Evolutionary conservation across 2,113 vertebrate species (phyloP), one percentile per base, ranked within the genome.

Genomic region (Daphoenositta chrysoptera): DNA sequence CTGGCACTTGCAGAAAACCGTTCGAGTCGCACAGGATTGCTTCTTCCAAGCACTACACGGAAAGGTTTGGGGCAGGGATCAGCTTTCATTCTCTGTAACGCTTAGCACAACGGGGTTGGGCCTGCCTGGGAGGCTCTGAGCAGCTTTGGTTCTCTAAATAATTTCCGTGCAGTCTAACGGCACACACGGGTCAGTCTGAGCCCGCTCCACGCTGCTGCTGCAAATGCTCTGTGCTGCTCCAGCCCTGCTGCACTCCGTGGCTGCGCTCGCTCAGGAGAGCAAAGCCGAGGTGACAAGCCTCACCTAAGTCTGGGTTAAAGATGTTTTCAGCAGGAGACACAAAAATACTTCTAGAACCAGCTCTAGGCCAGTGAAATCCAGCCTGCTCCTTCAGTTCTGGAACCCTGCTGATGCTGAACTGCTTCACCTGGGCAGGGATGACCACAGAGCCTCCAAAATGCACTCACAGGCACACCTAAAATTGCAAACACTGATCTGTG

Each of bases 201-300:
- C 44, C 9, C 39, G 1, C 31, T 31, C 58, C 53, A 23, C 9
- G 5, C 64, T 39, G 82, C 60, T 33, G 24, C 54, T 19, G 45
- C 10, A 66, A 51, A 30, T 6, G 8, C 8, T 33, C 17, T 7
- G 47, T 40, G 81, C 53, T 50, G 24, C 61, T 47, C 40, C 9
- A 31, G 47, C 1, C 12, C 6, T 6, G 15, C 1, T 76, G 35
- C n/a, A 6, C 28, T 10, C 3, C 2, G 33, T 20, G 85, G 40
- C 68, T 71, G 35, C 21, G 8, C 31, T 79, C 35, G 17, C 40
- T 48, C 39, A 15, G 42, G 8, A 35, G 1, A 50, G 48, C 81
- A 66, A 54, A 56, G 31, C 31, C 2, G 0, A 45, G 66, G 35
- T 7, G 27, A 57, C 22, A 61, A 66, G 26, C 23, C 54, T 40